Conservation (phyloP, 2,113 vertebrate species). For the Burhinus bistriatus region DNA sequence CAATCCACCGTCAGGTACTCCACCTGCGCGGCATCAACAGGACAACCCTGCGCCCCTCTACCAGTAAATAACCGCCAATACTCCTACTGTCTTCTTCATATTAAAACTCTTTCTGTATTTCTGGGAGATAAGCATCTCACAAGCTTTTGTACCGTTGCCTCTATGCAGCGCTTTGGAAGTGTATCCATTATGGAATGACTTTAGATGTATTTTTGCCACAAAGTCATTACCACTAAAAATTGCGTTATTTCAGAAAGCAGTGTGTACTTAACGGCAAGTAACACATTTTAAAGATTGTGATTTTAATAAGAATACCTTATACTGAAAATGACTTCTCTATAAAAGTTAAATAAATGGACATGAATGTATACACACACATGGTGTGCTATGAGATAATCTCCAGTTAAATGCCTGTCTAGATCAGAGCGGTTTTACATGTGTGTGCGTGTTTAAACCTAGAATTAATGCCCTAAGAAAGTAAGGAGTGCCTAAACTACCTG, state of each 20-base stretch:
- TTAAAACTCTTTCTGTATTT: too few species aligned
- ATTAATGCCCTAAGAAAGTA: neutral
- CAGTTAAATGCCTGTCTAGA: neutral
- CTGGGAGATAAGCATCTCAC: neutral
- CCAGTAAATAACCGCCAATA: neutral
- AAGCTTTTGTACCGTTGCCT: neutral
- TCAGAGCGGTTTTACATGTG: neutral
- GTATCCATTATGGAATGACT: neutral
- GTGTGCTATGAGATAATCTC: neutral
- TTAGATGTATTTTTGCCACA: neutral
- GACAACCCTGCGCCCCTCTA: neutral
- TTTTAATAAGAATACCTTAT: neutral
- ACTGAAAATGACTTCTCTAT: neutral
- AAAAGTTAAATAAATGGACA: neutral
- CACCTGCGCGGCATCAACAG: neutral
- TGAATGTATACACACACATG: too few species aligned
- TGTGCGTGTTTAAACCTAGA: neutral
- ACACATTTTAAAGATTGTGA: neutral
- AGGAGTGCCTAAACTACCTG: neutral
- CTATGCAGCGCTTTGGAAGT: fast-evolving
- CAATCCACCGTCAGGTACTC: too few species aligned
- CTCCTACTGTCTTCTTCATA: too few species aligned
- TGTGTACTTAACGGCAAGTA: neutral
- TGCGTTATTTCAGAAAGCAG: neutral
- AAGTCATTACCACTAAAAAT: neutral